phyloP scores from a whole-genome alignment of 2,888 invertebrate species.

The Zygaena filipendulae region DNA sequence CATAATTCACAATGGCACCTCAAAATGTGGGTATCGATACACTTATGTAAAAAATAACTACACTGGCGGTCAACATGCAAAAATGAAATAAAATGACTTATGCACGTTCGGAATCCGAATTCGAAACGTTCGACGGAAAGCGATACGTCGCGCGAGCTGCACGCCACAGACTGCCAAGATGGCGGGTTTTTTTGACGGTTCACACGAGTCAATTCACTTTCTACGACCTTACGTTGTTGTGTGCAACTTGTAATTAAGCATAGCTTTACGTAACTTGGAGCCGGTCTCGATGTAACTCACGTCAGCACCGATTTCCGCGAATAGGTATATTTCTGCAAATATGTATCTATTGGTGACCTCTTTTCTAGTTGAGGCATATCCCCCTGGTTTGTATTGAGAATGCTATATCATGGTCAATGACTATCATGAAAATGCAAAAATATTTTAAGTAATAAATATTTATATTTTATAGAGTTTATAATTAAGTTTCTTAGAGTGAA shows the following conservation, averaged over 20 bases:
- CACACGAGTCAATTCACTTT: slow-evolving; percentile 68
- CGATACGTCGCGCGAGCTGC: slow-evolving; percentile 51
- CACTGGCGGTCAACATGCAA: slow-evolving; percentile 40
- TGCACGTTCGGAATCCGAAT: slow-evolving; percentile 43
- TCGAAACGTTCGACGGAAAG: slow-evolving; percentile 41
- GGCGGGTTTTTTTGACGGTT: slow-evolving; percentile 64
- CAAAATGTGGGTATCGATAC: slow-evolving; percentile 25
- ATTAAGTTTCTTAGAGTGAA: too few relatives aligned
- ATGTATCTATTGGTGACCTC: too few relatives aligned
- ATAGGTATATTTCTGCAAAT: slow-evolving; percentile 21
- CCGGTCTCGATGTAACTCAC: slow-evolving; percentile 56
- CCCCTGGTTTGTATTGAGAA: too few relatives aligned
- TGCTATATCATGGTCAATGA: too few relatives aligned
- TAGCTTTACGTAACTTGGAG: slow-evolving; percentile 58
- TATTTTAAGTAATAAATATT: too few relatives aligned
- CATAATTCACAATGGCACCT: slow-evolving; percentile 48
- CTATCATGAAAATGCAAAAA: too few relatives aligned
- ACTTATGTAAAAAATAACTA: slow-evolving; percentile 24
- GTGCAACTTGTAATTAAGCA: slow-evolving; percentile 63
- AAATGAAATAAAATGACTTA: slow-evolving; percentile 32
- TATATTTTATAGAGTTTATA: too few relatives aligned
- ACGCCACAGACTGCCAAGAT: slow-evolving; percentile 63
- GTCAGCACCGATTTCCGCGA: slow-evolving; percentile 44
- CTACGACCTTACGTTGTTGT: slow-evolving; percentile 67
- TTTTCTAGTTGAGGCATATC: too few relatives aligned